Base-by-base conservation (phyloP, 30 jellyfish, hydroid and myxozoan genomes). In the Mastigias papua region DNA sequence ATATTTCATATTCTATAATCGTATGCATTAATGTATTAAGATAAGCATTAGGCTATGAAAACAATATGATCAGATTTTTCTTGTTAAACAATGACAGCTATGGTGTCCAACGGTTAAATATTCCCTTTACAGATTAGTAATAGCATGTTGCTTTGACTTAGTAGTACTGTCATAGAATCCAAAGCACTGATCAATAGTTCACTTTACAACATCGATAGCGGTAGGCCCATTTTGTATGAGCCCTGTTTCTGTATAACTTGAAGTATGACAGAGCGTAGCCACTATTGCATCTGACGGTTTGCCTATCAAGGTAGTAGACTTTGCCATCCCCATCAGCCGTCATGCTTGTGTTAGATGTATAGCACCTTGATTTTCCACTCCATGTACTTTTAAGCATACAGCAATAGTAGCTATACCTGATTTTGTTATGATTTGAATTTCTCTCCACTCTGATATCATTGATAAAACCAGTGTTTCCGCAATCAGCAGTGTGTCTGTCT, bases 221-320 rank as follows among this genome's bases (percentile, higher is more conserved):
- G 63, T 82, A 82, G 27, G 85, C 51, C 66, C 63, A 67, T 69
- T 57, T 82, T 42, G 48, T 33, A 50, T 82, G 92, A 68, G 86
- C 57, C 23, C 73, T 6, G 69, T 82, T 70, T 25, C 92, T 33
- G 28, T 71, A 22, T 15, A 82, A 48, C 51, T 22, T 58, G 79
- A 67, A 35, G 65, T 82, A 82, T 15, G 86, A 50, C 84, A 82
- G 68, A 8, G 70, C 84, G 42, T 82, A 82, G 27, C 92, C 86
- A 20, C 79, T 26, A 8, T 31, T 49, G 79, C 92, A 82, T 27
- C 19, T 17, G 10, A 82, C 92, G 1, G 92, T 82, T 33, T 82
- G 92, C 34, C 92, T 34, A 60, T 82, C 92, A 11, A 82, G 86
- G 68, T 82, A 82, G 69, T 82, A 82, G 50, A 68, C 79, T 34